phyloP scores from a whole-genome alignment of 2,797 vertebrate genomes.

The Tachyglossus aculeatus region DNA sequence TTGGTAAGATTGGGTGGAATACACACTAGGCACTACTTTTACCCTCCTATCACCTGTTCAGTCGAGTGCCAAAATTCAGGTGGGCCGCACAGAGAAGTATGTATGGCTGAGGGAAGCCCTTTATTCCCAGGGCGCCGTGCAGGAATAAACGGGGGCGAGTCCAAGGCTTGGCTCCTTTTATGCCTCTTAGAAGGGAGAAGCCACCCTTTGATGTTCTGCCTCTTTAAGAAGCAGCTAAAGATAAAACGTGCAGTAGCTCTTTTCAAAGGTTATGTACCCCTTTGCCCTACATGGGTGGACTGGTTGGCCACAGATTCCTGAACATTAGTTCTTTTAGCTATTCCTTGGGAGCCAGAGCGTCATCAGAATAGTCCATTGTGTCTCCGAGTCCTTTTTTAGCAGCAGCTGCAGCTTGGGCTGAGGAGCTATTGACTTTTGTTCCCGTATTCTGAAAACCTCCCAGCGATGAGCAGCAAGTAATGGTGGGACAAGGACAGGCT shows the following conservation, averaged over 20 bases:
- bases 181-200: not conserved
- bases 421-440: not conserved
- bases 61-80: not conserved
- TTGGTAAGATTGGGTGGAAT: not conserved
- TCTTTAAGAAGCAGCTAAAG: not conserved
- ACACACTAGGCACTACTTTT: not conserved
- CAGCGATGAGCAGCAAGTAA: not conserved
- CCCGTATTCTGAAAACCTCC: not conserved
- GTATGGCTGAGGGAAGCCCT: not conserved
- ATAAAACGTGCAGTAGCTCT: not conserved
- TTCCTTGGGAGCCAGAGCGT: not conserved
- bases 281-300: not conserved
- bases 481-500: not conserved
- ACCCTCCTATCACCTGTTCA: not conserved
- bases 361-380: not conserved
- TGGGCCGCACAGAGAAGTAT: not conserved
- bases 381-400: not conserved
- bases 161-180: not conserved
- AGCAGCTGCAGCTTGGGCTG: not conserved
- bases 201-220: not conserved
- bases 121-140: not conserved
- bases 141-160: not conserved
- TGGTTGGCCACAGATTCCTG: not conserved
- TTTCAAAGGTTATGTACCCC: not conserved
- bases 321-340: not conserved